Conservation (phyloP, 2,797 vertebrate species). For the Lacerta bilineata region DNA sequence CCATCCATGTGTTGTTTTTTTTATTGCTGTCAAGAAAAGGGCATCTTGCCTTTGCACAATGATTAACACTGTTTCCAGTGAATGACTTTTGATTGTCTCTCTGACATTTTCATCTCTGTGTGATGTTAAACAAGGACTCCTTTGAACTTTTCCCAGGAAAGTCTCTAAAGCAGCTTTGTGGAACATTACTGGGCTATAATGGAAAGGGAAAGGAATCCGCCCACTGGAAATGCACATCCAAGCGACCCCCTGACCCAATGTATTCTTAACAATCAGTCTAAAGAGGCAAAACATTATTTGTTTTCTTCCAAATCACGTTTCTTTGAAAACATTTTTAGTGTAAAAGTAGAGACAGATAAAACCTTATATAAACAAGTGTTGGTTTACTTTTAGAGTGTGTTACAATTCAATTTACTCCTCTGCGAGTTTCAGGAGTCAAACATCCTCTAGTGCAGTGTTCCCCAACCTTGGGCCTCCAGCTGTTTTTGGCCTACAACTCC, state of each 20-base stretch:
- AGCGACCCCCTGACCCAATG: slow-evolving; percentile 69
- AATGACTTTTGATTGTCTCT: slow-evolving; percentile 65
- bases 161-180: slow-evolving; percentile 25
- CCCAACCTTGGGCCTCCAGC: too few species aligned
- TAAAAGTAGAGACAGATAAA: slow-evolving; percentile 76
- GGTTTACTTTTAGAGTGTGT: slow-evolving; percentile 76
- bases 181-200: slow-evolving; percentile 35
- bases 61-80: slow-evolving; percentile 53
- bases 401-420: background rate
- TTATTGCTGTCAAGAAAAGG: slow-evolving; percentile 45
- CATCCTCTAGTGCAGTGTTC: background rate
- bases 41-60: slow-evolving; percentile 52
- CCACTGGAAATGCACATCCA: slow-evolving; percentile 62
- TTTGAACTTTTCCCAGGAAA: slow-evolving; percentile 44
- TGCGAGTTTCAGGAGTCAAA: background rate
- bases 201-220: slow-evolving; percentile 68
- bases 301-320: slow-evolving; percentile 73
- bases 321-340: slow-evolving; percentile 79
- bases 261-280: slow-evolving; percentile 71
- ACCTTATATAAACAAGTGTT: slow-evolving; percentile 72
- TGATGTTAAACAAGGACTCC: slow-evolving; percentile 64
- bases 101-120: slow-evolving; percentile 54
- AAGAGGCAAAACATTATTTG: slow-evolving; percentile 29
- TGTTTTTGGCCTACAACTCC: too few species aligned
- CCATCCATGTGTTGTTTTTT: slow-evolving; percentile 48